Conservation (phyloP, 2,113 vertebrate species). For the Solenodon paradoxus region DNA sequence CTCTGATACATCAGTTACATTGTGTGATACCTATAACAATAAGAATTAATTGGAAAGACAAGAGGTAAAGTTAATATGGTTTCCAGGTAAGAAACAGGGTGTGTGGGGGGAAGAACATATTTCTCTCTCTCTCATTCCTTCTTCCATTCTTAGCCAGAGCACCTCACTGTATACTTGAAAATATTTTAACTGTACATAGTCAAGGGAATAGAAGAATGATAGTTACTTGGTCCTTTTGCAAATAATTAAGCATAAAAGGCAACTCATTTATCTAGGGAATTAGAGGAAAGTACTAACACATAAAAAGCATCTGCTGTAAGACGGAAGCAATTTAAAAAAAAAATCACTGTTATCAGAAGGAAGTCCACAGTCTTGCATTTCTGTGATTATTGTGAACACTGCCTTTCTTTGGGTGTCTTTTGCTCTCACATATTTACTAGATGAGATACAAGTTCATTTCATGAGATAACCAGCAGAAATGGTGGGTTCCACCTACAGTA, state of each 20-base stretch:
- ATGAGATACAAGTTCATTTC: background rate
- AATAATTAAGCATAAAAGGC: background rate
- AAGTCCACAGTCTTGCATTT: background rate
- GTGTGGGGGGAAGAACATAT: too few relatives aligned
- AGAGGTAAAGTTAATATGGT: background rate
- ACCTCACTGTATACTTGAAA: background rate
- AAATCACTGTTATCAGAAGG: background rate
- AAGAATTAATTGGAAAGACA: background rate
- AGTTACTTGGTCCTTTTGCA: background rate
- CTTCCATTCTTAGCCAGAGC: background rate
- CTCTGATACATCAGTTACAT: background rate
- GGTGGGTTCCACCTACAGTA: background rate
- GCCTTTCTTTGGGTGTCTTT: background rate
- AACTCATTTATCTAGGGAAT: background rate
- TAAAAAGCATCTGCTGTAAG: background rate
- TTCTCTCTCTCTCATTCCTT: background rate
- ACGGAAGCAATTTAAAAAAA: background rate
- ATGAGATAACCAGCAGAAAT: background rate
- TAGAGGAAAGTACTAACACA: background rate
- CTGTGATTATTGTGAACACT: background rate
- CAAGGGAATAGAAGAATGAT: background rate
- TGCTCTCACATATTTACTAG: background rate
- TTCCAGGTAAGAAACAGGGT: background rate
- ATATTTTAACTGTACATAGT: background rate
- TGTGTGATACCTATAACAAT: background rate